Conservation (phyloP, 2,797 vertebrate species). For the Lagocephalus sceleratus region DNA sequence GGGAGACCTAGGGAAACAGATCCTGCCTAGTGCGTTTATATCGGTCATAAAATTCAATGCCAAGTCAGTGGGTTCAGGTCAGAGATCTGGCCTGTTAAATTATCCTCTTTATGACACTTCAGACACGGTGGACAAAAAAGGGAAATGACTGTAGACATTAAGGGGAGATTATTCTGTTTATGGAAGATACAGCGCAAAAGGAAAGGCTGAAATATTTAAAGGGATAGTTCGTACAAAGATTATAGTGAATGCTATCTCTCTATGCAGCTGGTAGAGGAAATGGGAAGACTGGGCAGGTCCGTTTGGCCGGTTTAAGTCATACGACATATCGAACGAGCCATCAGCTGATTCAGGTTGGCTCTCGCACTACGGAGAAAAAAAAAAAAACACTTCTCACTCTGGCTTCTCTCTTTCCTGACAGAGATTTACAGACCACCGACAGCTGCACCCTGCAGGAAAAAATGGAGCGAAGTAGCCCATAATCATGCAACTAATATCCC, state of each 20-base stretch:
- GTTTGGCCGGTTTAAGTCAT: no score
- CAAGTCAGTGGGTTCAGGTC: constrained; percentile 19
- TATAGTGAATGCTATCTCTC: no score
- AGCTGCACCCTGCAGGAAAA: constrained; percentile 1
- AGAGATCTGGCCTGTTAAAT: constrained; percentile 21
- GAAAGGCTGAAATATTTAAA: no score
- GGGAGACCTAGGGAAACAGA: not conserved
- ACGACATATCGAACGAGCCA: no score
- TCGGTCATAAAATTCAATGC: constrained; percentile 22
- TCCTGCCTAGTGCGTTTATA: constrained; percentile 10
- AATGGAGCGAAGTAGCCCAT: not conserved
- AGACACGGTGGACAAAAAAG: constrained; percentile 1
- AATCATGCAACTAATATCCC: not conserved
- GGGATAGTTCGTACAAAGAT: no score
- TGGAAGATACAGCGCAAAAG: no score
- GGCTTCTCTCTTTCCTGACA: not conserved
- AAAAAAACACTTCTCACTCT: not conserved
- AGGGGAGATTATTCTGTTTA: not conserved
- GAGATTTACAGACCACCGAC: not conserved
- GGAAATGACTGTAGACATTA: not conserved
- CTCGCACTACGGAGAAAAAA: not conserved
- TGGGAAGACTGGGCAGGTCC: no score
- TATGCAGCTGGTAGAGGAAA: no score
- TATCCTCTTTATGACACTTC: constrained; percentile 12
- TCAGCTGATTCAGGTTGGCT: no score